These are phyloP conservation scores for Omphaloscelis lunosa DNA, from an alignment of 2,888 invertebrate genomes.

Conservation along the genomic window DNA sequence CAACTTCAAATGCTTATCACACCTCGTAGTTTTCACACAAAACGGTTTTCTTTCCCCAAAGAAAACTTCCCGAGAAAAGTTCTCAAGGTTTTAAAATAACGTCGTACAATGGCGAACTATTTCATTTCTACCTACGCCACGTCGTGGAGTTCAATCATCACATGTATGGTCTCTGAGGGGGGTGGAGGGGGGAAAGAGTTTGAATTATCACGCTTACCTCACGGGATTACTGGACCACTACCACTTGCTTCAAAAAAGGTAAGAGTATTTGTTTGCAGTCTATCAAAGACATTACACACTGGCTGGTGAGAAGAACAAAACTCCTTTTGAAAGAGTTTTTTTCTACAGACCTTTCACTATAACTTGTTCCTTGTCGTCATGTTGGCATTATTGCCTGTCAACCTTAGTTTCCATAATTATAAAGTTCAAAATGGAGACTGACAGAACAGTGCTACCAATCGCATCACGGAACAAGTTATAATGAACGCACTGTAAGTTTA, in stretches of 20 bases:
- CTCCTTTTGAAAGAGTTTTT: not conserved
- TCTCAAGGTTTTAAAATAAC: conserved; percentile 58
- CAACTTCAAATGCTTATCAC: conserved; percentile 25
- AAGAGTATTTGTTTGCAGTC: not conserved
- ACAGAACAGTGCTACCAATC: too few species aligned
- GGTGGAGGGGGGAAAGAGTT: conserved; percentile 54
- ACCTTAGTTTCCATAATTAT: too few species aligned
- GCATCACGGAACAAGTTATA: too few species aligned
- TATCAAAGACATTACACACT: not conserved
- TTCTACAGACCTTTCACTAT: not conserved
- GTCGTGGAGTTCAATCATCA: conserved; percentile 70
- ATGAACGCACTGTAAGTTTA: too few species aligned
- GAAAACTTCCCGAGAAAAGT: conserved; percentile 44
- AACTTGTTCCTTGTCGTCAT: too few species aligned
- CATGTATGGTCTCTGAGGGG: conserved; percentile 66
- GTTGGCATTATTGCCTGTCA: too few species aligned
- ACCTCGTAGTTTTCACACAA: conserved; percentile 6
- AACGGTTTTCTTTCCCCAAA: conserved; percentile 33
- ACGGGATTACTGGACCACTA: conserved; percentile 64
- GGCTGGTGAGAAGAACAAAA: not conserved
- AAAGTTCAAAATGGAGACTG: too few species aligned
- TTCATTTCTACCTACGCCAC: conserved; percentile 62
- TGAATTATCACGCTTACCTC: conserved; percentile 70
- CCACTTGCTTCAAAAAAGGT: conserved; percentile 37
- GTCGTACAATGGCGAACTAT: conserved; percentile 56